Evolutionary conservation across 2,797 vertebrate species (phyloP), one percentile per base, ranked within the genome.

Genomic region (Macropus fuliginosus): DNA sequence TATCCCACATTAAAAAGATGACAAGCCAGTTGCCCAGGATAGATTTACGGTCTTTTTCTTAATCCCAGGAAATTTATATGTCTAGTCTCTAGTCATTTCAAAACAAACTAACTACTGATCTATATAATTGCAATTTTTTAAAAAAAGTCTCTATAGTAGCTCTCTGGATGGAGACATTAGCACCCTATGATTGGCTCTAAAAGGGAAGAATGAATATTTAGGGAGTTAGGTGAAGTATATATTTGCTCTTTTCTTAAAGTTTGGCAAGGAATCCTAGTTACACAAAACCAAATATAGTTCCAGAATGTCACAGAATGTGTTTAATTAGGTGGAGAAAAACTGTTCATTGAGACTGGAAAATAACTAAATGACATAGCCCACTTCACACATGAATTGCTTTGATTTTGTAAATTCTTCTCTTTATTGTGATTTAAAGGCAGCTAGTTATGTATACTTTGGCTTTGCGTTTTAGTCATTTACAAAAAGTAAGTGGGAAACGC

Each of bases 1-100:
- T 98, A 91, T 94, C 93, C 98, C 0, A 52, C 96, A 95, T 94
- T 97, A 97, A 97, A 81, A 95, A 97, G 62, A 95, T n/a, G 55
- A 50, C 90, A 93, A 98, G 94, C 97, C 97, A 96, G 96, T 97
- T 98, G 95, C 46, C 94, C 31, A n/a, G 40, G 96, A 97, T 96
- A 97, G 91, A 98, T 97, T 98, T 94, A 96, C 12, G 96, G 74
- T 95, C 14, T 97, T 94, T 95, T 34, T 95, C 97, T 98, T 98
- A 95, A 94, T 54, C 87, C n/a, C 87, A 55, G 95, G 93, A 98
- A 96, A 97, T 97, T 93, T 95, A 90, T 94, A 96, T 96, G 91
- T 96, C 91, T 97, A 96, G 91, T 96, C 97, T 97, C 94, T 97
- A 96, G 92, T 94, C 91, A 96, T 95, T 96, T 95, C 92, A 96